Percentiles rank a stretch among this genome's conserved stretches.
Evolutionary conservation across 53 echinoderm and acorn worm species (phyloP).

Genomic region (Echinometra lucunter): DNA sequence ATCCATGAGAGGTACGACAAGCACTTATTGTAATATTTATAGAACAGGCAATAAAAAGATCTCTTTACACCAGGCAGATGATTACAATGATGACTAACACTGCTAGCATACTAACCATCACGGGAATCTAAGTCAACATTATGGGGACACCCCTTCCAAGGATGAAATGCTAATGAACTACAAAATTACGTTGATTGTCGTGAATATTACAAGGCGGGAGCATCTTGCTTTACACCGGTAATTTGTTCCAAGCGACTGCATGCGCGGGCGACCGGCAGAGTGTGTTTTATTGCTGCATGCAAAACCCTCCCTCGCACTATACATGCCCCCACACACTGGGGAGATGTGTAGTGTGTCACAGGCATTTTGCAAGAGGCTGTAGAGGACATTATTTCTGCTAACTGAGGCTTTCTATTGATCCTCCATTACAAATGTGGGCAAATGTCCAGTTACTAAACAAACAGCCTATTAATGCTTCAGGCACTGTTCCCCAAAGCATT

Average conservation of each 20-base stretch:
- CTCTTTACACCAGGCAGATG: background rate
- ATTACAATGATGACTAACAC: conserved; percentile 28
- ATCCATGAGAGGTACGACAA: conserved; percentile 1
- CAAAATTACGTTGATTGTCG: conserved; percentile 61
- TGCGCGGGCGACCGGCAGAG: background rate
- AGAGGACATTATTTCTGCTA: background rate
- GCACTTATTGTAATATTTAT: conserved; percentile 40
- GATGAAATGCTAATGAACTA: conserved; percentile 47
- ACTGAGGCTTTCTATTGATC: background rate
- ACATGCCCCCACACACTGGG: conserved; percentile 17
- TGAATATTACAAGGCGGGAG: conserved; percentile 40
- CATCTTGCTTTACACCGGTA: conserved; percentile 55
- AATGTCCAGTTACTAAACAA: conserved; percentile 57
- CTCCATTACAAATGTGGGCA: background rate
- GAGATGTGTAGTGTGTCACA: background rate
- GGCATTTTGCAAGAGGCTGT: background rate
- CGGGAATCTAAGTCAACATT: conserved; percentile 52
- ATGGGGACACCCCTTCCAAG: background rate
- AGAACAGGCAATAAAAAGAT: background rate
- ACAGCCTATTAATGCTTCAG: conserved; percentile 36
- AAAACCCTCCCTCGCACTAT: conserved; percentile 5
- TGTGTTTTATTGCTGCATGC: conserved; percentile 48
- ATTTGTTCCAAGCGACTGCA: conserved; percentile 59
- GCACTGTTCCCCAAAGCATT: background rate
- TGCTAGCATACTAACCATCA: conserved; percentile 4